These are phyloP conservation scores for Amphiprion clarkii DNA, from an alignment of 2,797 vertebrate species.

Conservation along the genomic window DNA sequence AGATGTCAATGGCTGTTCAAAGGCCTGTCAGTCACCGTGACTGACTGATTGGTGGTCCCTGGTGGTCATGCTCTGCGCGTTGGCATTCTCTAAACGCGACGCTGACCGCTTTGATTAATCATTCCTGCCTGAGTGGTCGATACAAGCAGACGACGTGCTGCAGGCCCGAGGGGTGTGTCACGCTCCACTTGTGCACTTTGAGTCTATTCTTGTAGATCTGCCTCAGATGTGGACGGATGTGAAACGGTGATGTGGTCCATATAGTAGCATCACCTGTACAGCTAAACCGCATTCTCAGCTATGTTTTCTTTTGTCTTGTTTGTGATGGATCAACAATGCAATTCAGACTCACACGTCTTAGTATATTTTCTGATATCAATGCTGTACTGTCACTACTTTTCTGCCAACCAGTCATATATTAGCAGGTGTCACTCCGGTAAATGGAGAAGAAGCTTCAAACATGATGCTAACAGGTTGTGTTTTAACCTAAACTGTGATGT, in stretches of 20 bases:
- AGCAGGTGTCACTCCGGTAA: no score
- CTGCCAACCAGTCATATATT: no score
- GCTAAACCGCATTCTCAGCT: background rate
- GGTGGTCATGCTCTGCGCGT: conserved; percentile 27
- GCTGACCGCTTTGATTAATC: conserved; percentile 48
- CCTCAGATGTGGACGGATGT: background rate
- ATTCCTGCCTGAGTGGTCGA: conserved; percentile 28
- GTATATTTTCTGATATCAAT: no score
- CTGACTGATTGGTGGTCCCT: conserved; percentile 57
- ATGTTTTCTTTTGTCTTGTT: no score
- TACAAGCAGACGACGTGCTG: conserved; percentile 1
- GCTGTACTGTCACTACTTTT: no score
- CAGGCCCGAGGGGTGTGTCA: background rate
- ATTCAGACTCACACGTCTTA: no score
- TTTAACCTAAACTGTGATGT: no score
- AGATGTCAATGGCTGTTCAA: conserved; percentile 24
- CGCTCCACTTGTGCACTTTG: conserved; percentile 1
- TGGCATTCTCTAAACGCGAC: conserved; percentile 54
- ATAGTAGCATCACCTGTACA: background rate
- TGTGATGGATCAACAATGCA: no score
- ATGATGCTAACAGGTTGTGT: no score
- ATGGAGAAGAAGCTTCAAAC: no score
- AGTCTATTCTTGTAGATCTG: background rate
- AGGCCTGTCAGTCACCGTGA: conserved; percentile 59
- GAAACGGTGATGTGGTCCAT: no score